These are phyloP conservation scores for Habropoda laboriosa DNA, from an alignment of 1,140 invertebrate species.

Conservation along the genomic window DNA sequence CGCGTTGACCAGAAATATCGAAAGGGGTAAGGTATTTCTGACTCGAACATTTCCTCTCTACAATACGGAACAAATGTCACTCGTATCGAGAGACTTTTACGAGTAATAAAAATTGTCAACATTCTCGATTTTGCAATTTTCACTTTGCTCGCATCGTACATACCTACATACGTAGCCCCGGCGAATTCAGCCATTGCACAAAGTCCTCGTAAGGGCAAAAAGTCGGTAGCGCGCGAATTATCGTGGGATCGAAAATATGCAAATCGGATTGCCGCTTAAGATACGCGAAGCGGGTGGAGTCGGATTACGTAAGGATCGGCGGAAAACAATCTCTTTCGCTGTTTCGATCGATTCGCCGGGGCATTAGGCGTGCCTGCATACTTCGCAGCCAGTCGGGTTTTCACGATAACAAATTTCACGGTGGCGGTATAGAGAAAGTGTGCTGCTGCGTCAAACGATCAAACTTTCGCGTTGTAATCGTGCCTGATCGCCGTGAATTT, in stretches of 20 bases:
- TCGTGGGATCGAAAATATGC: constrained; percentile 52
- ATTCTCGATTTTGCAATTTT: no score
- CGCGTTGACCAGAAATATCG: no score
- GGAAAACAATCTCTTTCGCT: constrained; percentile 56
- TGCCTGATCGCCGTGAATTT: neutral
- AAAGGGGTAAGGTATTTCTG: no score
- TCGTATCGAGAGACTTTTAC: no score
- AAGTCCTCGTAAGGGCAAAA: neutral
- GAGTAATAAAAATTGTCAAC: no score
- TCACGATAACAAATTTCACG: constrained; percentile 52
- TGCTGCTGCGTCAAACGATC: neutral
- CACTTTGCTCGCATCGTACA: no score
- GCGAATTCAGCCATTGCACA: no score
- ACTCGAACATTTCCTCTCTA: no score
- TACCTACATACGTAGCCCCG: no score
- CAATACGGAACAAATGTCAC: no score
- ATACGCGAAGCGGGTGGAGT: constrained; percentile 48
- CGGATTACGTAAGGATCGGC: constrained; percentile 60
- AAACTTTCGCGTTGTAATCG: constrained; percentile 48
- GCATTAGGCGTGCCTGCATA: constrained; percentile 55
- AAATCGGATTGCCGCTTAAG: constrained; percentile 48
- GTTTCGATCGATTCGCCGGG: constrained; percentile 52
- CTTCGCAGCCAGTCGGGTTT: neutral
- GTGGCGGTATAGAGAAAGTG: constrained; percentile 35
- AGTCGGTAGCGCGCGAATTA: constrained; percentile 20